Conservation (phyloP, 2,888 invertebrate species). For the Drosophila phalerata region DNA sequence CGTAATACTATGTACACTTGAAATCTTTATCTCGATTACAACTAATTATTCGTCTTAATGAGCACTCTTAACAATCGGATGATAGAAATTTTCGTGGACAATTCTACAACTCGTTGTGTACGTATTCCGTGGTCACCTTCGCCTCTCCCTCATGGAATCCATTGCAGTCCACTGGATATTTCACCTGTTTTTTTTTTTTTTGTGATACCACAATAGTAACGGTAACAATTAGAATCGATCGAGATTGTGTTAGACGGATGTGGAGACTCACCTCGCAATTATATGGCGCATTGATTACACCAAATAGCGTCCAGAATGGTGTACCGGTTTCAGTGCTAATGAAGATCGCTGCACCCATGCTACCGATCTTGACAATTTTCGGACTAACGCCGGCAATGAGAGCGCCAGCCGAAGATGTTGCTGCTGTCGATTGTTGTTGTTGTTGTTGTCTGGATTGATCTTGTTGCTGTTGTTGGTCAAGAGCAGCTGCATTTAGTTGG, state of each 20-base stretch:
- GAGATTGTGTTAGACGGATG: conserved; percentile 23
- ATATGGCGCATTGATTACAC: conserved; percentile 90
- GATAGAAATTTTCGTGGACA: conserved; percentile 10
- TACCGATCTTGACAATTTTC: conserved; percentile 90
- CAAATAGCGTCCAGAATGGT: conserved; percentile 92
- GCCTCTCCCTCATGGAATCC: conserved; percentile 93
- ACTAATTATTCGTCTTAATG: conserved; percentile 58
- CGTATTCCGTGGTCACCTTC: conserved; percentile 92
- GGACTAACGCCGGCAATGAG: conserved; percentile 89
- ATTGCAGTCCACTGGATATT: conserved; percentile 90
- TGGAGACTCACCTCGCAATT: conserved; percentile 89
- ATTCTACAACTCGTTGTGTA: conserved; percentile 91
- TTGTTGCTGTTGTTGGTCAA: conserved; percentile 84
- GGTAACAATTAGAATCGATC: conserved; percentile 25
- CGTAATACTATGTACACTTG: conserved; percentile 76
- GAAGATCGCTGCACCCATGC: conserved; percentile 91
- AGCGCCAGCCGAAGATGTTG: conserved; percentile 80
- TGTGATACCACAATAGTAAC: conserved; percentile 20
- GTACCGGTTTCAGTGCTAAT: conserved; percentile 90
- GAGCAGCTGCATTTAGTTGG: conserved; percentile 89
- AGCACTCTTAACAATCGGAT: conserved; percentile 54
- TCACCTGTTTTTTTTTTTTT: conserved; percentile 63
- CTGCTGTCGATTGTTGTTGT: conserved; percentile 80
- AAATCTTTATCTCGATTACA: conserved; percentile 66
- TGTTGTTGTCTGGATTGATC: conserved; percentile 81